Conservation (phyloP, 2,113 vertebrate species). For the Chaetodon trifascialis region DNA sequence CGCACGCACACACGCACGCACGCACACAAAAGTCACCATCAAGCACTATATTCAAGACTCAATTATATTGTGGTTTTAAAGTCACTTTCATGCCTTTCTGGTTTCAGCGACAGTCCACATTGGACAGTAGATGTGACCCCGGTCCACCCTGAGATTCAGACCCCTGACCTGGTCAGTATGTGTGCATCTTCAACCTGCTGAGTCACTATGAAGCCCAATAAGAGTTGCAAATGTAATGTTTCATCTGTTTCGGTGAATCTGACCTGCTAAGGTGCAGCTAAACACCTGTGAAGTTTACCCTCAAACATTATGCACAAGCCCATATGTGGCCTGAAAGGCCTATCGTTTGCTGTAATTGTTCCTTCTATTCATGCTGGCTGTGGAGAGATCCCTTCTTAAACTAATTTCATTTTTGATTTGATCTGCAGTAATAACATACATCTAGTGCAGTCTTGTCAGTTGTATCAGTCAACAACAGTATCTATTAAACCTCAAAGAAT, state of each 20-base stretch:
- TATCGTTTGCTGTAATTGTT: no score
- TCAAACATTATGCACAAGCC: neutral
- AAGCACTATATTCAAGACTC: neutral
- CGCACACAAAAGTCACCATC: neutral
- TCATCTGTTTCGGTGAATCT: neutral
- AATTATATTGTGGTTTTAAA: neutral
- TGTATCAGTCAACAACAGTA: no score
- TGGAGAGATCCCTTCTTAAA: no score
- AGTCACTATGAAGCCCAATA: slow-evolving; percentile 27
- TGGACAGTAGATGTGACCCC: neutral
- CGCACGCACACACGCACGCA: slow-evolving; percentile 2
- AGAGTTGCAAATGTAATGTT: slow-evolving; percentile 27
- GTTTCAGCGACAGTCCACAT: neutral
- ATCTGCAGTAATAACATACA: no score
- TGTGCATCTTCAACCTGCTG: neutral
- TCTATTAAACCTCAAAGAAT: neutral
- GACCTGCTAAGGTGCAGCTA: neutral
- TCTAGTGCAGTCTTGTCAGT: no score
- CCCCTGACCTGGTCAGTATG: neutral
- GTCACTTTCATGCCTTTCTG: neutral
- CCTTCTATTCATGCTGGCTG: no score
- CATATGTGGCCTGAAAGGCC: no score
- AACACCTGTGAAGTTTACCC: neutral
- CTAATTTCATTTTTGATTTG: no score
- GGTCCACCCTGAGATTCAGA: neutral